Evolutionary conservation across 2,797 vertebrate species (phyloP), one percentile per base, ranked within the genome.

Genomic region (Lepidocolaptes lacrymiger): DNA sequence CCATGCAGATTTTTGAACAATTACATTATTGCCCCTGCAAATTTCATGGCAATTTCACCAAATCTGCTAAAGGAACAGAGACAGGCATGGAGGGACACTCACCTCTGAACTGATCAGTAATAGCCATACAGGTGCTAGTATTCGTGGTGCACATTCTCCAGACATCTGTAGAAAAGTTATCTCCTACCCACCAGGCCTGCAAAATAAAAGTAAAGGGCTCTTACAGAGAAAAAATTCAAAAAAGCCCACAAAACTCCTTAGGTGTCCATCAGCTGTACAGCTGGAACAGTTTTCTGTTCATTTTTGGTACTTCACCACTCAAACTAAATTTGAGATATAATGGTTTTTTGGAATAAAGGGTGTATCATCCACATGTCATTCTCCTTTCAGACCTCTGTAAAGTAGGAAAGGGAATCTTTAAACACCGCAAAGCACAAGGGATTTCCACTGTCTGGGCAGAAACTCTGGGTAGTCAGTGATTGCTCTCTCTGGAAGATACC

Each of bases 181-280:
- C 94, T 87, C 96, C 97, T 80, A 99, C 97, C 99, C 99, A 99
- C 99, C 99, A 99, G 23, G 98, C 98, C 99, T 99, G 78, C 6
- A 96, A 92, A 89, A 73, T 4, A 67, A 63, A 87, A 80, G 28
- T 39, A 52, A 15, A 49, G 23, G 30, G 32, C 41, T 88, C 52
- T 82, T 83, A 85, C 1, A 43, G 18, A 5, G 5, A 23, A 56
- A 48, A 44, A 32, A 12, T 12, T 18, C 7, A 12, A 62, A 39
- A 34, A 59, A 10, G 28, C 12, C 3, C 34, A 64, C 24, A 46
- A 30, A 81, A 63, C 19, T 62, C 51, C 6, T 73, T n/a, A 24
- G 9, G 21, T 80, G 13, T 85, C 63, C 6, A 75, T 64, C 20
- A 54, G 32, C 4, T 44, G 51, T 7, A 23, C 13, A 56, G 18